Evolutionary conservation across 2,113 vertebrate genomes (phyloP).

Genomic region (Arenaria interpres): DNA sequence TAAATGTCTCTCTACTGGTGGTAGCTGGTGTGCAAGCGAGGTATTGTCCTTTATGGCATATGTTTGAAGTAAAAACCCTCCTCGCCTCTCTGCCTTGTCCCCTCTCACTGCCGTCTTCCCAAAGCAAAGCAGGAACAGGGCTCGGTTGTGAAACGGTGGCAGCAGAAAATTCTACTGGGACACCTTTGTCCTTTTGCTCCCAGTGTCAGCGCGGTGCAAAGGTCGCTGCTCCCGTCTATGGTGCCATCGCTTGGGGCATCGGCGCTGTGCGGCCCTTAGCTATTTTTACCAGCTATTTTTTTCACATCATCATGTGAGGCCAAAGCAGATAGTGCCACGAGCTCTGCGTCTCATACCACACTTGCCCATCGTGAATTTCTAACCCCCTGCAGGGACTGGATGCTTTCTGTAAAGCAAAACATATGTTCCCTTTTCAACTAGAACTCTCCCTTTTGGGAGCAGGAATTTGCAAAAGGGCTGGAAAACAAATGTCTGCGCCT

Average conservation of each 20-base stretch:
- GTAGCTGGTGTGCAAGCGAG: neutral
- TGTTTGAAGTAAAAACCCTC: neutral
- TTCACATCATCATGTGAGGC: neutral
- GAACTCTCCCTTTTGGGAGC: neutral
- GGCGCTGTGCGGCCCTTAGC: neutral
- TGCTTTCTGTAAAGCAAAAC: neutral
- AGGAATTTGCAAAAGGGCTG: neutral
- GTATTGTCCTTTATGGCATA: neutral
- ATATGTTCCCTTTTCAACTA: neutral
- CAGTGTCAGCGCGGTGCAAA: neutral
- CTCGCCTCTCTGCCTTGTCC: neutral
- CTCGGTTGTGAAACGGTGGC: accelerated
- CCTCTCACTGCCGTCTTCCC: accelerated
- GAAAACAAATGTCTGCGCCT: neutral
- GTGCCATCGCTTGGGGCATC: neutral
- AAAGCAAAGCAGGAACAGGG: neutral
- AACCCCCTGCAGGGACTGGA: neutral
- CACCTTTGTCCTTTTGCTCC: neutral
- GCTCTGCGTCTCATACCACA: neutral
- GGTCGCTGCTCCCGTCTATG: neutral
- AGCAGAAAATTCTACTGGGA: neutral
- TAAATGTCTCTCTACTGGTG: neutral
- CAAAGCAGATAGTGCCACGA: neutral
- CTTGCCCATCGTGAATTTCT: neutral
- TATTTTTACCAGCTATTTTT: slow-evolving; percentile 15